Conservation (phyloP, 2,888 invertebrate species). For the Busseola fusca region DNA sequence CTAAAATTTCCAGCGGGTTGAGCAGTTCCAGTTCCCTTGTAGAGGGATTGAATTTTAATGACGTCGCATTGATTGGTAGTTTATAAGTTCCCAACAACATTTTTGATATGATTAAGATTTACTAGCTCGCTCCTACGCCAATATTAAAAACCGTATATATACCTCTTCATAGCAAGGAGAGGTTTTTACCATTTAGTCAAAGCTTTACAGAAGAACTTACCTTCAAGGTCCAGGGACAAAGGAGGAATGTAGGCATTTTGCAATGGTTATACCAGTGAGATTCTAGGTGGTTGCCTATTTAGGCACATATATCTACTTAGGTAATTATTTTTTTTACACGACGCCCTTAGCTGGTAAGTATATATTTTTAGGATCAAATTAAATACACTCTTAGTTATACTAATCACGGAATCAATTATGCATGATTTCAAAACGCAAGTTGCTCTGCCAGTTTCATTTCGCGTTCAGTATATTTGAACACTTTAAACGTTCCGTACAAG, state of each 20-base stretch:
- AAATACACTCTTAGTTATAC: too few relatives aligned
- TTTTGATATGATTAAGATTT: neutral
- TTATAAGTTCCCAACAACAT: too few relatives aligned
- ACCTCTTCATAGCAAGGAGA: neutral
- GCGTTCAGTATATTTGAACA: neutral
- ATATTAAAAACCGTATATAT: too few relatives aligned
- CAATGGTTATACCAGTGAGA: neutral
- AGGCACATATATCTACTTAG: neutral
- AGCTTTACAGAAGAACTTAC: neutral
- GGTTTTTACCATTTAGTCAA: neutral
- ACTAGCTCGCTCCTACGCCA: neutral
- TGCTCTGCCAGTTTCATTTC: neutral
- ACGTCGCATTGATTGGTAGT: neutral
- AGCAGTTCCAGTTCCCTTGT: neutral
- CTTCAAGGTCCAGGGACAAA: neutral
- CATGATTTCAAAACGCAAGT: slow-evolving; percentile 4
- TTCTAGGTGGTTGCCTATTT: neutral
- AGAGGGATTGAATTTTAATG: neutral
- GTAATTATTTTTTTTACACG: neutral
- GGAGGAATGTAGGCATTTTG: too few relatives aligned
- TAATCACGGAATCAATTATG: neutral
- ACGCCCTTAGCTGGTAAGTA: neutral
- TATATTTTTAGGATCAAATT: neutral
- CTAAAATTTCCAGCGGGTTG: too few relatives aligned
- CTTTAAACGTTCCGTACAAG: slow-evolving; percentile 7